Base-by-base conservation (phyloP, 2,797 vertebrate species). In the Huso huso region DNA sequence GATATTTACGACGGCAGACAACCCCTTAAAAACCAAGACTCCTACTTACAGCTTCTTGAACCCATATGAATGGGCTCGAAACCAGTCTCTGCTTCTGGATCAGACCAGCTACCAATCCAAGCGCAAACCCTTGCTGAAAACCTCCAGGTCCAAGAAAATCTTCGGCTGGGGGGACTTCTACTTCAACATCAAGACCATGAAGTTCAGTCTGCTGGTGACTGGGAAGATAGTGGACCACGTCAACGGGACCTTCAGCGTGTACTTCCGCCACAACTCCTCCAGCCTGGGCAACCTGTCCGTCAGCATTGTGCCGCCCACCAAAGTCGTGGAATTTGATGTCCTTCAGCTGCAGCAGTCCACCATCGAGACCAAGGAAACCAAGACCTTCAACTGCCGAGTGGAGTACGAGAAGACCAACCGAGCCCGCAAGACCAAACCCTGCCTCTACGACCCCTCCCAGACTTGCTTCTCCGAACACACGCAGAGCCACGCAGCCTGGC, bases 101-200 rank as follows among this genome's bases (percentile, higher is more conserved):
- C 88, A 91, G 68, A 89, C 82, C 1, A 91, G 79, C 62, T 89
- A 89, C 79, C 92, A 88, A 7, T 79, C 88, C 64, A 95, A 92
- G 67, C 93, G 93, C 77, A 96, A 96, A 78, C 93, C 93, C 13
- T 81, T 85, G 0, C 80, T 92, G 74, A 99, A 99, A 58, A 92
- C 93, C 0, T 77, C 91, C 62, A 95, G 95, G 73, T 87, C 91
- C 78, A 96, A 95, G 83, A 99, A 97, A 86, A 96, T 95, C 68
- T 97, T 98, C 0, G 95, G 96, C 63, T 99, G 96, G 96, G 96
- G 96, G 0, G 93, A 98, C 78, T 99, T 99, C 87, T 98, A 95
- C 87, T 94, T 99, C 77, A 95, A 92, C 52, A 93, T 98, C 77
- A 94, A 94, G 74, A 96, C 94, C 0, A 76, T 94, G 70, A 98